A percentile compares a stretch with the other conserved stretches of the same genome.
Evolutionary conservation across 2,797 vertebrate species (phyloP).

Genomic region (Gobionotothen gibberifrons): DNA sequence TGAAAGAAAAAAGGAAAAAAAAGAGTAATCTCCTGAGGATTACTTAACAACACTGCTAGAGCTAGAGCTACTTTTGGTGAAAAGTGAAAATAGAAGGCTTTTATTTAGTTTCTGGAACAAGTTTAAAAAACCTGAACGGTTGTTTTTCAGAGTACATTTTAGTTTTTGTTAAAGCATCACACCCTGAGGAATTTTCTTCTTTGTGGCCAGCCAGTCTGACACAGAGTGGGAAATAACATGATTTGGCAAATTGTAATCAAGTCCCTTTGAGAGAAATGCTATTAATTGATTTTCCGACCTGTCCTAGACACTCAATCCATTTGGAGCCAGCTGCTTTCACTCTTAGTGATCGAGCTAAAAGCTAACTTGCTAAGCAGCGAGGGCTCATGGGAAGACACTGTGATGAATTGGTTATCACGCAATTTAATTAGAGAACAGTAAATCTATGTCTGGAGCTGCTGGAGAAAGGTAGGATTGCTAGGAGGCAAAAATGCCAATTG

Average conservation of each 20-base stretch:
- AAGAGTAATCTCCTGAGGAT: conserved; percentile 31
- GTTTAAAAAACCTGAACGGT: conserved; percentile 15
- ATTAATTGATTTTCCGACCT: conserved; percentile 73
- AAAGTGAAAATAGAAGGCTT: conserved; percentile 22
- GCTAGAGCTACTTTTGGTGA: conserved; percentile 17
- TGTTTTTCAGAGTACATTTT: conserved; percentile 15
- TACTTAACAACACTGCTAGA: conserved; percentile 39
- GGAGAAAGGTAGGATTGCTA: conserved; percentile 1
- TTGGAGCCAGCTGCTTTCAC: conserved; percentile 30
- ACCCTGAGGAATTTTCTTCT: conserved; percentile 26
- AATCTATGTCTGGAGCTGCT: conserved; percentile 35
- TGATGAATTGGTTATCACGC: conserved; percentile 52
- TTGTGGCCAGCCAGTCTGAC: conserved; percentile 21
- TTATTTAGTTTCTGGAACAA: conserved; percentile 23
- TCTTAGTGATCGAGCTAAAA: conserved; percentile 49
- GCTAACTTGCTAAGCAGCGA: conserved; percentile 50
- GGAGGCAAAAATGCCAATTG: conserved; percentile 3
- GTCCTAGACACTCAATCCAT: conserved; percentile 56
- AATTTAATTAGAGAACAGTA: conserved; percentile 51
- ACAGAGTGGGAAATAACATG: conserved; percentile 34
- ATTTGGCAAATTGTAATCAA: conserved; percentile 67
- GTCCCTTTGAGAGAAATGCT: conserved; percentile 54
- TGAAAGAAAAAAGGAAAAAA: conserved; percentile 12
- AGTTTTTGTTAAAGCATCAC: conserved; percentile 23
- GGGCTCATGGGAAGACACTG: conserved; percentile 34